A percentile compares a stretch with the other conserved stretches of the same genome.
These are phyloP conservation scores for Punctoribates punctum DNA, from an alignment of 2,888 invertebrate genomes.

Conservation along the genomic window DNA sequence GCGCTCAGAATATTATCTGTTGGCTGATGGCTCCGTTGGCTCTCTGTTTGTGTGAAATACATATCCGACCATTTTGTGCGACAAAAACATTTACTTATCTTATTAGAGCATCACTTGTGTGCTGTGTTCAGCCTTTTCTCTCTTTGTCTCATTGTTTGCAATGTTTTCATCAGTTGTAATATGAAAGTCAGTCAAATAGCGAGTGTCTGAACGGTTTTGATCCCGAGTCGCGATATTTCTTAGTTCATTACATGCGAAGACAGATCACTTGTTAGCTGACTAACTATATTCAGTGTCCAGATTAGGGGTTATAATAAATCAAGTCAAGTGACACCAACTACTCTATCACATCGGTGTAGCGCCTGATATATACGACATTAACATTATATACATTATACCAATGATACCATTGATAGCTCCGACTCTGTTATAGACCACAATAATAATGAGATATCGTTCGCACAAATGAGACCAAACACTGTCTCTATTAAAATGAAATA, in stretches of 20 bases:
- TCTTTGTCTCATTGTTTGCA: neutral
- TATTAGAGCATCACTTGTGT: constrained; percentile 35
- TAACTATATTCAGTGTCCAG: constrained; percentile 31
- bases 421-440: constrained; percentile 7
- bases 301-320: constrained; percentile 33
- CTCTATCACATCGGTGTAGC: constrained; percentile 34
- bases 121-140: neutral
- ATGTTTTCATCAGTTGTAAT: constrained; percentile 21
- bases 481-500: constrained; percentile 21
- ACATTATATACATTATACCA: constrained; percentile 29
- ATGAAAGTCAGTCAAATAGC: neutral
- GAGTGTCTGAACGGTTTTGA: constrained; percentile 6
- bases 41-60: constrained; percentile 14
- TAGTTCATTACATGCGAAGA: constrained; percentile 32
- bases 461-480: constrained; percentile 14
- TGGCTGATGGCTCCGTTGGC: neutral
- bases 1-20: constrained; percentile 25
- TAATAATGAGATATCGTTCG: constrained; percentile 19
- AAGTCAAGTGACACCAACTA: constrained; percentile 36
- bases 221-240: constrained; percentile 25
- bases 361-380: neutral
- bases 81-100: constrained; percentile 38
- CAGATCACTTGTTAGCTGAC: constrained; percentile 30
- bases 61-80: constrained; percentile 30
- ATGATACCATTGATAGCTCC: neutral